Conservation (phyloP, 2,888 invertebrate species). For the Nomada flava region DNA sequence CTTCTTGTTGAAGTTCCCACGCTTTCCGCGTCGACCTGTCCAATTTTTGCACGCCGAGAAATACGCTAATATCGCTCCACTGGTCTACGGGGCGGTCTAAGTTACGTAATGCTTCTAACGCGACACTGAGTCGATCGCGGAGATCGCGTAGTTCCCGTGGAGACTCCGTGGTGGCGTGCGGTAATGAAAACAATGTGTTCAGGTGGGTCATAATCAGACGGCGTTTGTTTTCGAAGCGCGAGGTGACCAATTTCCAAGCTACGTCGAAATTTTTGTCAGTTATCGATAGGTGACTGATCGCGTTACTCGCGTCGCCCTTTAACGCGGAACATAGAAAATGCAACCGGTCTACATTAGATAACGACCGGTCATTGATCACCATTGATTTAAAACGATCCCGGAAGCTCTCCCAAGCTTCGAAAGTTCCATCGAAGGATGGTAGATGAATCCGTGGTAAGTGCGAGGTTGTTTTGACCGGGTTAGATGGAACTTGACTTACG, state of each 20-base stretch:
- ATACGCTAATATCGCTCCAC: neutral
- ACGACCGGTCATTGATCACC: neutral
- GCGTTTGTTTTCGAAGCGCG: neutral
- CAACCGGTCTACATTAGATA: neutral
- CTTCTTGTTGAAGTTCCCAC: neutral
- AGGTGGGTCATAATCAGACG: too few relatives aligned
- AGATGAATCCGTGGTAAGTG: neutral
- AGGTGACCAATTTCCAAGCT: neutral
- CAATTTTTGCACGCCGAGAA: neutral
- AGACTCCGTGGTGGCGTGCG: too few relatives aligned
- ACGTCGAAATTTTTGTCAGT: neutral
- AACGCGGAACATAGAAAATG: constrained; percentile 1
- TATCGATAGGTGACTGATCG: neutral
- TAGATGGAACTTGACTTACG: neutral
- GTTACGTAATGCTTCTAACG: too few relatives aligned
- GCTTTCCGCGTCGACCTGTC: neutral
- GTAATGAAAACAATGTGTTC: too few relatives aligned
- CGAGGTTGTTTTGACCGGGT: neutral
- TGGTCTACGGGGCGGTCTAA: neutral
- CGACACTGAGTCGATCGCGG: too few relatives aligned
- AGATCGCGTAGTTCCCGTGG: too few relatives aligned
- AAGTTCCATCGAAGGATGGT: neutral
- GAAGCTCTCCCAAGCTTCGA: neutral
- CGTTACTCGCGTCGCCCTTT: neutral
- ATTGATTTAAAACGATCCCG: neutral